phyloP scores from a whole-genome alignment of 2,797 vertebrate species.

The Aphelocoma californica region DNA sequence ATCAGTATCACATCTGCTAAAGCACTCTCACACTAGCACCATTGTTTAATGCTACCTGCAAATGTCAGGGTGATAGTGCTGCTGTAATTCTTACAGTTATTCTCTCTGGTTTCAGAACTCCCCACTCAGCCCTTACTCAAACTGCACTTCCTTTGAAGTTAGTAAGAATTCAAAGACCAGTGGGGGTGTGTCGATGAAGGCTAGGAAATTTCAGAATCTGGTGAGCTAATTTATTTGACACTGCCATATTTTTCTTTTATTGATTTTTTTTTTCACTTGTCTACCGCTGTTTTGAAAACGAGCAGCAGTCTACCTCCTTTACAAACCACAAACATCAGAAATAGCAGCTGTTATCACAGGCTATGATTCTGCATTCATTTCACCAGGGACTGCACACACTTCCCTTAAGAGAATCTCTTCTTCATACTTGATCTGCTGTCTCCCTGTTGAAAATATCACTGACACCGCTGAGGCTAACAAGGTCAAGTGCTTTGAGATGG shows the following conservation, averaged over 20 bases:
- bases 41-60: background rate
- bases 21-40: background rate
- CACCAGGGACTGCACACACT: background rate
- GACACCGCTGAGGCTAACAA: constrained; percentile 69
- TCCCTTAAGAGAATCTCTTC: constrained; percentile 45
- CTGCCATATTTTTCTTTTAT: background rate
- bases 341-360: background rate
- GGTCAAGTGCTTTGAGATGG: constrained; percentile 71
- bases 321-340: background rate
- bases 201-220: background rate
- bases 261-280: background rate
- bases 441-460: constrained; percentile 63
- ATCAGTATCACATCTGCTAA: background rate
- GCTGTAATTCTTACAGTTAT: background rate
- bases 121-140: background rate
- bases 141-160: background rate
- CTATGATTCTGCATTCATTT: background rate
- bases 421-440: constrained; percentile 54
- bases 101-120: background rate
- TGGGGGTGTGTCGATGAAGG: fast-evolving
- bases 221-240: background rate
- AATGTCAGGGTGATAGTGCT: background rate
- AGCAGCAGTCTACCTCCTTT: background rate
- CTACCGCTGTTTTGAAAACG: background rate
- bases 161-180: background rate